Base-by-base conservation (phyloP, 1,140 invertebrate genomes). In the Drosophila pseudoananassae region DNA sequence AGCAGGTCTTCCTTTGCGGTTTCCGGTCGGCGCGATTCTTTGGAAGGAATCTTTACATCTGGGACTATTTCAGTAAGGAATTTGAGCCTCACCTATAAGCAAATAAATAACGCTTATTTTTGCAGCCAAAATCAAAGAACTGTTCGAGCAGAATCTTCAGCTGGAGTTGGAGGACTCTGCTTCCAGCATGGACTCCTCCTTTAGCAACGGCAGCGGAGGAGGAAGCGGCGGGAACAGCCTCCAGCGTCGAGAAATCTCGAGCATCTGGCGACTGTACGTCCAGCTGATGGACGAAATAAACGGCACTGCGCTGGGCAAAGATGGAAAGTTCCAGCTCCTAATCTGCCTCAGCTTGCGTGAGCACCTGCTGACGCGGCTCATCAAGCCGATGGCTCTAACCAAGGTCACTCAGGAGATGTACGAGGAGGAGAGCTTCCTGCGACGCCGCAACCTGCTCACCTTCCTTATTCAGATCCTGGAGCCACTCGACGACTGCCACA, bases 321-420 rank as follows among this genome's bases (percentile, higher is more conserved):
- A 99, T 93, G 98, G 98, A 27, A 98, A 99, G 93, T 99, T 99
- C 92, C 98, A 99, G 91, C 94, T 99, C 6, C 98, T 99, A 89
- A 95, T 99, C 57, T 99, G 98, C 92, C 94, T 99, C 7, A 96
- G 96, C 88, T 94, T 91, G 25, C 92, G 98, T 85, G 98, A 99
- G 92, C 98, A 98, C 91, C 94, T 98, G 85, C 93, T 99, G 56
- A 97, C 98, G 87, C 94, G 96, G 61, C 97, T 99, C 94, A 92
- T 99, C 12, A 94, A 96, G 15, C 95, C 97, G 27, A 96, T 99
- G 94, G 95, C 97, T 3, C 93, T 95, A 68, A 96, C 96, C 12
- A 95, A 97, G 50, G 95, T 97, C 0, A 98, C 98, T 0, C 91
- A 93, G 3, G 97, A 98, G 83, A 98, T 99, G 97, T 99, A 98